These are phyloP conservation scores for Ceraclea dissimilis DNA, from an alignment of 2,888 invertebrate species.

Conservation along the genomic window DNA sequence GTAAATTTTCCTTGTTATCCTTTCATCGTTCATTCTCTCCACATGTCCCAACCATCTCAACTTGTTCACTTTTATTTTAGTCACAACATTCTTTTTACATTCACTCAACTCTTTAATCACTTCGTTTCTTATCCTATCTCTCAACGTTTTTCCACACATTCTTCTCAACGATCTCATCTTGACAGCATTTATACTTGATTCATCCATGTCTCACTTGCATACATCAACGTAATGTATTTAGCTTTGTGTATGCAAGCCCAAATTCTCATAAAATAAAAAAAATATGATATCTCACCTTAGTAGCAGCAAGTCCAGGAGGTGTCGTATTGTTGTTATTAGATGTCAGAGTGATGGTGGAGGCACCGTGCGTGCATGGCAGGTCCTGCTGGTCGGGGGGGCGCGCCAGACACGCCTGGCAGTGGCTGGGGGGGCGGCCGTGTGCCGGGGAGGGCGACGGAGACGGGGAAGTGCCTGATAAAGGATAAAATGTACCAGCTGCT, in stretches of 20 bases:
- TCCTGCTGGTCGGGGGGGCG: conserved; percentile 9
- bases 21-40: too few species aligned
- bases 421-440: neutral
- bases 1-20: too few species aligned
- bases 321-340: conserved; percentile 32
- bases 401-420: conserved; percentile 10
- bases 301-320: conserved; percentile 43
- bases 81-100: too few species aligned
- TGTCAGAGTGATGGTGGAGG: neutral
- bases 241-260: too few species aligned
- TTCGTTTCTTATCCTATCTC: too few species aligned
- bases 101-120: too few species aligned
- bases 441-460: conserved; percentile 11
- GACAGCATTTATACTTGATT: neutral
- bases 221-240: too few species aligned
- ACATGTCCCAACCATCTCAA: too few species aligned
- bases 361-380: conserved; percentile 9
- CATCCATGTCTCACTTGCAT: too few species aligned
- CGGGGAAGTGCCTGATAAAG: conserved; percentile 51
- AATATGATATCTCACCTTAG: conserved; percentile 36
- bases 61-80: too few species aligned
- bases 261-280: neutral
- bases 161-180: too few species aligned
- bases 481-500: conserved; percentile 88
- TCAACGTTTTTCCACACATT: too few species aligned